phyloP scores from a whole-genome alignment of 2,888 invertebrate genomes.

The Protophormia terraenovae region DNA sequence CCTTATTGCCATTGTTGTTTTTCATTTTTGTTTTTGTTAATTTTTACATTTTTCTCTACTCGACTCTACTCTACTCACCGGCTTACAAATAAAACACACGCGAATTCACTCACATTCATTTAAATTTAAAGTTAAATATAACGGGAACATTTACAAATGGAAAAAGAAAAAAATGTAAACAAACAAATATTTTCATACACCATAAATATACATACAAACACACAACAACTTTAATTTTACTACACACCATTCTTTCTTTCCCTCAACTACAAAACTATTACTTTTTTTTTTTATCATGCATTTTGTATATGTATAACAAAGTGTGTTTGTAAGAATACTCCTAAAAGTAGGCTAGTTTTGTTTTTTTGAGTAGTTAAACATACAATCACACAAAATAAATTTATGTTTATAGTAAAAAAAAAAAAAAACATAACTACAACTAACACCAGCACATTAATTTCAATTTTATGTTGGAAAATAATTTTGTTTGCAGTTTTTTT shows the following conservation, averaged over 20 bases:
- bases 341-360: neutral
- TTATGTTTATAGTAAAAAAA: too few species aligned
- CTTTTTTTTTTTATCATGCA: neutral
- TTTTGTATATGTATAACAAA: neutral
- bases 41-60: neutral
- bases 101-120: neutral
- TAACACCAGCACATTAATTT: constrained; percentile 58
- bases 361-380: too few species aligned
- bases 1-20: neutral
- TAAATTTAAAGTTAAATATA: constrained; percentile 21
- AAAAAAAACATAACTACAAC: too few species aligned
- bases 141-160: constrained; percentile 35
- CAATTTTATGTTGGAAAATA: constrained; percentile 48
- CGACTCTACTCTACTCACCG: neutral
- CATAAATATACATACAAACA: neutral
- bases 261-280: neutral
- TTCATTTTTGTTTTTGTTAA: neutral
- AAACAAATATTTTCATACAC: constrained; percentile 48
- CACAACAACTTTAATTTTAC: constrained; percentile 13
- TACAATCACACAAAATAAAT: too few species aligned
- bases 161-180: constrained; percentile 4
- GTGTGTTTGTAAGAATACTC: neutral
- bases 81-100: neutral
- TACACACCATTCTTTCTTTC: neutral
- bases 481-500: neutral